phyloP scores from a whole-genome alignment of 2,113 vertebrate species.

The Anarhynchus alexandrinus region DNA sequence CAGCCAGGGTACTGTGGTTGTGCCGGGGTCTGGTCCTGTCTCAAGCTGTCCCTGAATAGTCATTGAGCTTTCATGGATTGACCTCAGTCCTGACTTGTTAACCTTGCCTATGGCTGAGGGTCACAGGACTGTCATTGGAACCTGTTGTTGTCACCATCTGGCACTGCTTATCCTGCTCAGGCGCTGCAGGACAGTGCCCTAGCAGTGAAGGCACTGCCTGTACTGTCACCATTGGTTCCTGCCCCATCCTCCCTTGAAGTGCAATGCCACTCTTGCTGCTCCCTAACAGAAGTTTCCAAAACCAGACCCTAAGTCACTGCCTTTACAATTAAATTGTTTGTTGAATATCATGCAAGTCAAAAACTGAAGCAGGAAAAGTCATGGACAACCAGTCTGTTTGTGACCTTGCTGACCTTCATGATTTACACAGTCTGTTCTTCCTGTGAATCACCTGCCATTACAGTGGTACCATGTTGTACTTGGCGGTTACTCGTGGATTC shows the following conservation, averaged over 20 bases:
- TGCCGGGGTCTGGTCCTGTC: background rate
- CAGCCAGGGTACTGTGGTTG: background rate
- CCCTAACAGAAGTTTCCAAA: background rate
- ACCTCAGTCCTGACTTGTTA: background rate
- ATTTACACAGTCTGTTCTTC: background rate
- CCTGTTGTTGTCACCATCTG: fast-evolving
- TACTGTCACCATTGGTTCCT: background rate
- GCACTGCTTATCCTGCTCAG: background rate
- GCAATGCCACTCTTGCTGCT: background rate
- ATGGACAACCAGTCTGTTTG: background rate
- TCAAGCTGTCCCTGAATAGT: background rate
- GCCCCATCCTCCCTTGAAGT: background rate
- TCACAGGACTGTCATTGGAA: background rate
- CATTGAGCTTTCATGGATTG: background rate
- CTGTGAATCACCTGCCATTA: background rate
- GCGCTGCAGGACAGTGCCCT: background rate
- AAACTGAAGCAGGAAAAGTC: background rate
- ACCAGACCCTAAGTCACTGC: background rate
- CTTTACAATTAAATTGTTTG: background rate
- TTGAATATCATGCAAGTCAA: background rate
- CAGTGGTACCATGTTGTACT: background rate
- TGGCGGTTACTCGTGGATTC: background rate
- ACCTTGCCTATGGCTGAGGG: background rate
- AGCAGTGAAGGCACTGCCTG: background rate
- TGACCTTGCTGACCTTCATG: background rate